Conservation (phyloP, 2,113 vertebrate genomes). For the Xerus inauris region DNA sequence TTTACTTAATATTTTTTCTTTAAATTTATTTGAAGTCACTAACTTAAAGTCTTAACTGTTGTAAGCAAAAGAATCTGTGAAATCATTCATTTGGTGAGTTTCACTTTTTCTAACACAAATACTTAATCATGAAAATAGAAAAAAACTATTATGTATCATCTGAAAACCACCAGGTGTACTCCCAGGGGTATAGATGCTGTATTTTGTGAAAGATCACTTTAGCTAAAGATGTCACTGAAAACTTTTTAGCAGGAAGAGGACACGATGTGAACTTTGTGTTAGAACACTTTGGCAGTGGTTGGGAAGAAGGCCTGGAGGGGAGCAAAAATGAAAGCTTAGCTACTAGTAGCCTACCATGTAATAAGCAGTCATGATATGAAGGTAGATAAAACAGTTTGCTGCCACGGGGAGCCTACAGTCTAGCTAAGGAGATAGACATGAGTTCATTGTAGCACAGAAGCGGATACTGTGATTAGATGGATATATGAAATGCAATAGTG, state of each 20-base stretch:
- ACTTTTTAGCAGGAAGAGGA: not conserved
- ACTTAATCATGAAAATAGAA: not conserved
- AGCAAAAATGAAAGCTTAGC: not conserved
- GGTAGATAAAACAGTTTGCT: not conserved
- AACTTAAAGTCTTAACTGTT: not conserved
- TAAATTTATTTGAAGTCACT: conserved; percentile 39
- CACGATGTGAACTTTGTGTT: not conserved
- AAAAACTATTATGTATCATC: not conserved
- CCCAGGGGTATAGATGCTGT: not conserved
- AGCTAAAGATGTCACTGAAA: not conserved
- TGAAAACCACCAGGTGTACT: not conserved
- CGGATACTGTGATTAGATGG: not conserved
- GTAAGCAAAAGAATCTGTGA: not conserved
- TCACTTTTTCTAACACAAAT: conserved; percentile 30
- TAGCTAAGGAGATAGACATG: not conserved
- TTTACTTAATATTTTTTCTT: conserved; percentile 36
- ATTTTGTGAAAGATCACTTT: not conserved
- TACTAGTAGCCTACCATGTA: not conserved
- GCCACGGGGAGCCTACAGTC: not conserved
- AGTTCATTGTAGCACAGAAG: not conserved
- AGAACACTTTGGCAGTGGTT: not conserved
- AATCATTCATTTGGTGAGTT: not conserved
- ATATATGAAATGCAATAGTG: not conserved
- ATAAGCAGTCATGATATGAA: not conserved
- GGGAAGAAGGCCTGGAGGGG: not conserved